phyloP scores from a whole-genome alignment of 2,113 vertebrate species.

The Anarrhichthys ocellatus region DNA sequence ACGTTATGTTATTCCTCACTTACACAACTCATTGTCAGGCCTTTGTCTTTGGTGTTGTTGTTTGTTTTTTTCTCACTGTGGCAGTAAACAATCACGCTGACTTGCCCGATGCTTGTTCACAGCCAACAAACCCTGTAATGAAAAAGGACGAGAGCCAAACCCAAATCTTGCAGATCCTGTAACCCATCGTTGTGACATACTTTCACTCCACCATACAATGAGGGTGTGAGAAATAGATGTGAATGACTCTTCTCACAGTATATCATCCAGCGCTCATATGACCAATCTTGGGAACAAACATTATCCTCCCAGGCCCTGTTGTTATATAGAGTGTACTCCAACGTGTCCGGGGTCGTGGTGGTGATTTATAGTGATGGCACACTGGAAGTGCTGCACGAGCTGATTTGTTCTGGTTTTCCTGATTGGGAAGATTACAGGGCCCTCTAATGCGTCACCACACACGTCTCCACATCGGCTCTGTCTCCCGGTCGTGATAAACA shows the following conservation, averaged over 20 bases:
- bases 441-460: conserved; percentile 68
- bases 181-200: conserved; percentile 63
- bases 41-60: conserved; percentile 2
- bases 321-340: conserved; percentile 38
- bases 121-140: conserved; percentile 53
- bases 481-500: conserved; percentile 61
- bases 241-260: conserved; percentile 78
- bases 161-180: conserved; percentile 43
- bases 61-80: conserved; percentile 37
- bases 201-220: conserved; percentile 58
- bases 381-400: conserved; percentile 58
- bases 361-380: conserved; percentile 68
- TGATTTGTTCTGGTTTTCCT: conserved; percentile 77
- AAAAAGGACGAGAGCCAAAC: conserved; percentile 43
- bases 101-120: conserved; percentile 55
- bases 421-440: conserved; percentile 78
- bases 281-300: conserved; percentile 74
- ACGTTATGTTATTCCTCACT: background rate
- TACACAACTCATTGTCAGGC: background rate
- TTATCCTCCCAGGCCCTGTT: conserved; percentile 71
- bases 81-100: conserved; percentile 48
- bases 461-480: conserved; percentile 43
- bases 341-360: conserved; percentile 33
- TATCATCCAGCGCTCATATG: conserved; percentile 63
- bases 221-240: conserved; percentile 65